Evolutionary conservation across 2,113 vertebrate species (phyloP), one percentile per base, ranked within the genome.

Genomic region (Atherinomorus stipes): DNA sequence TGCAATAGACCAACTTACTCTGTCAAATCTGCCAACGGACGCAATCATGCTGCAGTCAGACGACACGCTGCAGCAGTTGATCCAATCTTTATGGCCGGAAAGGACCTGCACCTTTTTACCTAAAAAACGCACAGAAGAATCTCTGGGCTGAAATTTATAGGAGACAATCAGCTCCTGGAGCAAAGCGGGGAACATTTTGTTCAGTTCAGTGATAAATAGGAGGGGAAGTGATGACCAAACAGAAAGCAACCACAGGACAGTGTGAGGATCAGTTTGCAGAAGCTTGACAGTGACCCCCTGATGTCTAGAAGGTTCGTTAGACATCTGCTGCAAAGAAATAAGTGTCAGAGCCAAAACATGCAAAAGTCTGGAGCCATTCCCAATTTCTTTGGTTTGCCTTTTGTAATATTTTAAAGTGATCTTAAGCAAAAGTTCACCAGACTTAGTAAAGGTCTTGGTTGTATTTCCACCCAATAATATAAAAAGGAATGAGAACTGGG

Each of bases 21-120:
- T 93, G 81, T 97, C 98, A 80, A 97, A 95, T 1, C 96, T 95
- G 0, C 97, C 96, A 0, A 95, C 96, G 0, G 98, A 99, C 1
- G 97, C 97, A 11, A 99, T 93, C 96, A 98, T 96, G 81, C 96
- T 97, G 85, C 96, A 96, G 90, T 99, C 97, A 0, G 97, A 94
- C 1, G 98, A 98, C 42, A 99, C 92, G 65, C 96, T 93, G 84
- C 96, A 98, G 93, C 95, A 95, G 83, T 96, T 98, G 56, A 99
- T 95, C 98, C 98, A 98, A 79, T 96, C 95, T 72, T 95, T 92
- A 0, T 98, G 98, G 74, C 97, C 97, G 0, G 90, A 93, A 2
- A 99, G 88, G 80, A 98, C 95, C 81, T 96, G 96, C n/a, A 95
- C 92, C 85, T 94, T 94, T 78, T 94, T 95, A 64, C 95, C 98